phyloP scores from a whole-genome alignment of 2,888 invertebrate genomes.

The Xylota segnis region DNA sequence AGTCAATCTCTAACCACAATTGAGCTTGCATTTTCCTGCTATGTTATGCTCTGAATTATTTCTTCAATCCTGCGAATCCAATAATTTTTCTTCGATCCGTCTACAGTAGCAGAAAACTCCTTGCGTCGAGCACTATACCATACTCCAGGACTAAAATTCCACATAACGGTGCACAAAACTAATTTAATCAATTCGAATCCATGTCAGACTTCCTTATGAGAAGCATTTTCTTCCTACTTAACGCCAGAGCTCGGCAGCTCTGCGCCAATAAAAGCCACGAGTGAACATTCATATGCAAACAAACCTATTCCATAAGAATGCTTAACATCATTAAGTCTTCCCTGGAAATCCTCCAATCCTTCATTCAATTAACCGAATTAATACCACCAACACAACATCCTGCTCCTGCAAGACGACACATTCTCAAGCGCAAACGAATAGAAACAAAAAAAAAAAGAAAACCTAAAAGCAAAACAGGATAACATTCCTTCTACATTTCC shows the following conservation, averaged over 20 bases:
- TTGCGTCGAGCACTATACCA: too few species aligned
- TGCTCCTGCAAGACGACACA: slow-evolving; percentile 22
- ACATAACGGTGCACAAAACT: not conserved
- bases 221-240: not conserved
- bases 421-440: slow-evolving; percentile 1
- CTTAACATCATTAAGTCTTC: slow-evolving; percentile 7
- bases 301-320: slow-evolving; percentile 6
- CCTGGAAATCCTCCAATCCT: slow-evolving; percentile 29
- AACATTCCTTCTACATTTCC: slow-evolving; percentile 15
- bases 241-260: not conserved
- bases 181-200: not conserved
- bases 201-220: not conserved
- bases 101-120: too few species aligned
- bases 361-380: slow-evolving; percentile 64
- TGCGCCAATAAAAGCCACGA: slow-evolving; percentile 11
- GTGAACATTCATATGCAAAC: slow-evolving; percentile 32
- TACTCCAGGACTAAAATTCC: not conserved
- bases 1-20: too few species aligned
- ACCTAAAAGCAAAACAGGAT: not conserved
- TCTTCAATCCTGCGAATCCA: too few species aligned
- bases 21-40: too few species aligned
- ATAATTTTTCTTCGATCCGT: too few species aligned
- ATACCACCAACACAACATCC: slow-evolving; percentile 35
- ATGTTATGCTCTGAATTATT: too few species aligned
- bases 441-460: slow-evolving; percentile 1